Evolutionary conservation across 2,113 vertebrate species (phyloP).

Genomic region (Hiodon alosoides): DNA sequence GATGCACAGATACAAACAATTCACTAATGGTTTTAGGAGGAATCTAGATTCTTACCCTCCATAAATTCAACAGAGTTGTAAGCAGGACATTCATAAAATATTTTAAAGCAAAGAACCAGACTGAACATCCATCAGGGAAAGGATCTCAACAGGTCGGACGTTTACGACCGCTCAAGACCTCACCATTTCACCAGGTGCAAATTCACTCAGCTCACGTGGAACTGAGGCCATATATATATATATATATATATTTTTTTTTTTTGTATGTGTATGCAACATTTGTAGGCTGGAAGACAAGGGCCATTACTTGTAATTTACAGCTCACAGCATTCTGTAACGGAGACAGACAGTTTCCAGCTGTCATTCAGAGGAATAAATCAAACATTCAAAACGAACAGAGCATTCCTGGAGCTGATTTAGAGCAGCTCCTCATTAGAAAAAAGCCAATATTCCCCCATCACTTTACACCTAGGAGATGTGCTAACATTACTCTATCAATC

Average conservation of each 20-base stretch:
- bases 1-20: not conserved
- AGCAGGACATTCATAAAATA: not conserved
- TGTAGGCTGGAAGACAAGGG: slow-evolving; percentile 18
- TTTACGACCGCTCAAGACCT: slow-evolving; percentile 1
- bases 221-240: slow-evolving; percentile 21
- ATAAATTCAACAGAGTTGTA: not conserved
- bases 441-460: slow-evolving; percentile 45
- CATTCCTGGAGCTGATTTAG: slow-evolving; percentile 33
- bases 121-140: not conserved
- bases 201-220: slow-evolving; percentile 27
- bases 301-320: slow-evolving; percentile 44
- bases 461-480: slow-evolving; percentile 45
- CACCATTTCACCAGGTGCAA: slow-evolving; percentile 19
- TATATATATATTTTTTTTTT: slow-evolving; percentile 31
- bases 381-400: slow-evolving; percentile 35
- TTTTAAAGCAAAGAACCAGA: not conserved
- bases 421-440: slow-evolving; percentile 43
- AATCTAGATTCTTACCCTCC: not conserved
- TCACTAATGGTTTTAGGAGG: not conserved
- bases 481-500: slow-evolving; percentile 35
- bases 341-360: slow-evolving; percentile 40
- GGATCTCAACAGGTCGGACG: not conserved
- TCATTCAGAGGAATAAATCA: slow-evolving; percentile 33
- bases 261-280: too few relatives aligned
- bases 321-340: slow-evolving; percentile 34